Evolutionary conservation across 2,797 vertebrate genomes (phyloP).

Genomic region (Rhincodon typus): DNA sequence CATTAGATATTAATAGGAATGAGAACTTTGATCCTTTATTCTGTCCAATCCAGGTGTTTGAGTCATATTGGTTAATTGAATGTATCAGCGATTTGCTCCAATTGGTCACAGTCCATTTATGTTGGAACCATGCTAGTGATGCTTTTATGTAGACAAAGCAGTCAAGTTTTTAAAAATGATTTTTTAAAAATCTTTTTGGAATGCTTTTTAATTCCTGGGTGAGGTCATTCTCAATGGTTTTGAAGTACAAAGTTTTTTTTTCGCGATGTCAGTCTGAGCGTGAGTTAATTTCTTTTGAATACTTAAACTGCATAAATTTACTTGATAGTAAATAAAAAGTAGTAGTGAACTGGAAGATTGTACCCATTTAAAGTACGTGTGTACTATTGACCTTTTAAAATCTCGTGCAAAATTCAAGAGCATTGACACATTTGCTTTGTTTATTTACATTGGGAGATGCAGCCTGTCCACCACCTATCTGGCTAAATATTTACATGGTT

Average conservation of each 20-base stretch:
- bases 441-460: neutral
- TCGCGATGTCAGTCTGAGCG: neutral
- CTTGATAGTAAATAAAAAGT: neutral
- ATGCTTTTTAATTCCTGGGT: neutral
- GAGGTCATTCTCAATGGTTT: neutral
- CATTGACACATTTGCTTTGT: neutral
- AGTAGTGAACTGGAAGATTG: neutral
- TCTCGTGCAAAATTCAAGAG: neutral
- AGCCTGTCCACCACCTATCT: neutral
- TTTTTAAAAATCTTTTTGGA: neutral
- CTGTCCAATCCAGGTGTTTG: neutral
- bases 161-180: neutral
- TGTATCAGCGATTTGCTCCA: neutral
- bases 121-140: neutral
- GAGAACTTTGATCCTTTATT: neutral
- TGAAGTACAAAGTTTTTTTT: neutral
- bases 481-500: no score
- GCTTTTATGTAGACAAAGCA: neutral
- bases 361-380: neutral
- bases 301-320: neutral
- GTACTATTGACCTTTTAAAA: neutral
- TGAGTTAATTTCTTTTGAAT: neutral
- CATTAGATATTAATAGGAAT: neutral
- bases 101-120: neutral
- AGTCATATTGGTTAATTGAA: neutral